Percentiles rank a stretch among this genome's conserved stretches.
Evolutionary conservation across 53 echinoderm and acorn worm genomes (phyloP).

Genomic region (Arbacia lixula): DNA sequence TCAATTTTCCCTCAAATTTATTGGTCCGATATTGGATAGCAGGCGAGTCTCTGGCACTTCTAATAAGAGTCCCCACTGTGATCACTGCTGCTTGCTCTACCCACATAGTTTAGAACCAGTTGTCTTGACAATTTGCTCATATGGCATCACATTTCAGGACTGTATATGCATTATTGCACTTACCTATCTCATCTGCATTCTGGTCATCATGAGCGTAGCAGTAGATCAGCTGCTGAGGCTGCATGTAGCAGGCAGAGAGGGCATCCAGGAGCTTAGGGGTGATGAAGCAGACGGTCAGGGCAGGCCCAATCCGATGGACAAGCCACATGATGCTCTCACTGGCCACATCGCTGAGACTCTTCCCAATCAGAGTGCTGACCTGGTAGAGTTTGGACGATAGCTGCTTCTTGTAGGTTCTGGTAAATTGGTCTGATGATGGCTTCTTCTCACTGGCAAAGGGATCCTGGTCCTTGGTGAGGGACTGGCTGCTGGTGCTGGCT

Average conservation of each 20-base stretch:
- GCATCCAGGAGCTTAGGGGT: conserved; percentile 74
- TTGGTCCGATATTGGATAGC: too few species aligned
- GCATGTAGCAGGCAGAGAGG: conserved; percentile 74
- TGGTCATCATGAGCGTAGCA: conserved; percentile 70
- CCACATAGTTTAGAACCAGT: too few species aligned
- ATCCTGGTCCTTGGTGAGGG: conserved; percentile 27
- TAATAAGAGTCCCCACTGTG: too few species aligned
- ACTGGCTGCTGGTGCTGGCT: background rate
- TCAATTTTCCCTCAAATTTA: too few species aligned
- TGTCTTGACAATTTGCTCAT: too few species aligned
- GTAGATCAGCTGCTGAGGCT: conserved; percentile 62
- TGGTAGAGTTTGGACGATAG: conserved; percentile 50
- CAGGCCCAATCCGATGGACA: conserved; percentile 80
- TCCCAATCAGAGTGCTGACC: conserved; percentile 34
- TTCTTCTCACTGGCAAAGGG: conserved; percentile 20
- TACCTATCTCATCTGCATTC: conserved; percentile 68
- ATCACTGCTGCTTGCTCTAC: too few species aligned
- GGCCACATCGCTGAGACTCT: conserved; percentile 72
- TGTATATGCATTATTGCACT: too few species aligned
- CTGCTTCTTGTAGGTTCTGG: conserved; percentile 50
- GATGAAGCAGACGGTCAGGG: conserved; percentile 74
- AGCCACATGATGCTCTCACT: conserved; percentile 86
- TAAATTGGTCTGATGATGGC: background rate
- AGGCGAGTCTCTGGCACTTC: too few species aligned
- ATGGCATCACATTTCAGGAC: too few species aligned